These are phyloP conservation scores for Aphis gossypii DNA, from an alignment of 1,140 invertebrate genomes.

Conservation along the genomic window DNA sequence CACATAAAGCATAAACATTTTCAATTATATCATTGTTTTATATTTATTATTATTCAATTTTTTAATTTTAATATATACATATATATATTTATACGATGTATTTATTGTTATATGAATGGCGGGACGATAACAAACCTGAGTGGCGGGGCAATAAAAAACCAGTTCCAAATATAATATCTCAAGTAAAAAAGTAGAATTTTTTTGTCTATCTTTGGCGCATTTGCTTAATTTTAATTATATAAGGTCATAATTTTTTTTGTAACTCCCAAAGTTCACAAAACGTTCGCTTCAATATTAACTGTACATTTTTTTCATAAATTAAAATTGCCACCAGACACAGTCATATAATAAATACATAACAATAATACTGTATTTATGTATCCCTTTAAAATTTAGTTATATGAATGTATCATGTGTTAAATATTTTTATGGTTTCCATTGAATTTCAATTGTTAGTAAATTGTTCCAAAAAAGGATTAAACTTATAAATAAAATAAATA, in stretches of 20 bases:
- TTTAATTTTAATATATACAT: too few relatives aligned
- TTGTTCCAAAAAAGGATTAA: too few relatives aligned
- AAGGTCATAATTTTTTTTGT: background rate
- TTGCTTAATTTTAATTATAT: background rate
- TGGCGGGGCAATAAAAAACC: too few relatives aligned
- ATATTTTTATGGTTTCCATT: too few relatives aligned
- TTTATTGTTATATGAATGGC: too few relatives aligned
- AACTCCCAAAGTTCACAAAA: background rate
- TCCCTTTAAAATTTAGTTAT: background rate
- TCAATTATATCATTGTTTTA: too few relatives aligned
- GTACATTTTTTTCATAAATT: background rate
- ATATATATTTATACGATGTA: too few relatives aligned
- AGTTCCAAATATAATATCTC: background rate
- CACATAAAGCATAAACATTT: too few relatives aligned
- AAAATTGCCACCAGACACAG: background rate
- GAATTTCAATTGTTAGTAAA: too few relatives aligned
- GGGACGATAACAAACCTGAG: too few relatives aligned
- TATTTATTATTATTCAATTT: too few relatives aligned
- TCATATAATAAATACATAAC: background rate
- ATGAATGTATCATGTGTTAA: background rate
- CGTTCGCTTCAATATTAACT: background rate
- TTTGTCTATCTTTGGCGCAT: background rate
- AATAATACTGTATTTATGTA: background rate
- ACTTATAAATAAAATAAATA: too few relatives aligned
- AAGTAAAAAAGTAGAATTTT: background rate